phyloP scores from a whole-genome alignment of 2,797 vertebrate genomes.

The Sternarchorhynchus goeldii region DNA sequence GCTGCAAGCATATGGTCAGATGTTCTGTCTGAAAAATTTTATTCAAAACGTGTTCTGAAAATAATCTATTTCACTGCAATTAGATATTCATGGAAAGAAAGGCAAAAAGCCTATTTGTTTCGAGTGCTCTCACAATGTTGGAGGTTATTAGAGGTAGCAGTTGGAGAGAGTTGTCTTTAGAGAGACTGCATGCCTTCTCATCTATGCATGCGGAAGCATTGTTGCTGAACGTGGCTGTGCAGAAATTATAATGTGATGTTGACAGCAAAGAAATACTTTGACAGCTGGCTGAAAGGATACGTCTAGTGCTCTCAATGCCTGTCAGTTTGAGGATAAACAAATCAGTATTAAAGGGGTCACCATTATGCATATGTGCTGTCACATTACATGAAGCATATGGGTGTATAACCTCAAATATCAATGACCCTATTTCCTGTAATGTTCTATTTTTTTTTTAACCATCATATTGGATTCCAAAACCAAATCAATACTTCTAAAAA shows the following conservation, averaged over 20 bases:
- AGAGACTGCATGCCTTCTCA: conserved; percentile 47
- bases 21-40: background rate
- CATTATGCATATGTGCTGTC: conserved; percentile 51
- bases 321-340: conserved; percentile 58
- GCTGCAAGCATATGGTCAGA: background rate
- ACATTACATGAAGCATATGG: conserved; percentile 26
- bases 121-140: conserved; percentile 51
- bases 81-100: conserved; percentile 30
- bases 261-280: conserved; percentile 57
- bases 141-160: conserved; percentile 55
- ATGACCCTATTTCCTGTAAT: background rate
- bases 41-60: background rate
- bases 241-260: conserved; percentile 58
- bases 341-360: conserved; percentile 51
- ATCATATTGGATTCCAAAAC: conserved; percentile 5
- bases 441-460: background rate
- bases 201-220: conserved; percentile 48
- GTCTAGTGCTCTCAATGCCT: conserved; percentile 52
- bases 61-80: conserved; percentile 31
- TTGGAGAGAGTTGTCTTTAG: conserved; percentile 47
- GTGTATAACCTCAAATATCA: conserved; percentile 20
- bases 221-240: conserved; percentile 40
- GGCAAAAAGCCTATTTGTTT: conserved; percentile 48
- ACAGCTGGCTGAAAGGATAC: conserved; percentile 54
- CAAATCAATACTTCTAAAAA: background rate